A percentile compares a stretch with the other conserved stretches of the same genome.
Evolutionary conservation across 2,888 invertebrate species (phyloP).

Genomic region (Melanophora roralis): DNA sequence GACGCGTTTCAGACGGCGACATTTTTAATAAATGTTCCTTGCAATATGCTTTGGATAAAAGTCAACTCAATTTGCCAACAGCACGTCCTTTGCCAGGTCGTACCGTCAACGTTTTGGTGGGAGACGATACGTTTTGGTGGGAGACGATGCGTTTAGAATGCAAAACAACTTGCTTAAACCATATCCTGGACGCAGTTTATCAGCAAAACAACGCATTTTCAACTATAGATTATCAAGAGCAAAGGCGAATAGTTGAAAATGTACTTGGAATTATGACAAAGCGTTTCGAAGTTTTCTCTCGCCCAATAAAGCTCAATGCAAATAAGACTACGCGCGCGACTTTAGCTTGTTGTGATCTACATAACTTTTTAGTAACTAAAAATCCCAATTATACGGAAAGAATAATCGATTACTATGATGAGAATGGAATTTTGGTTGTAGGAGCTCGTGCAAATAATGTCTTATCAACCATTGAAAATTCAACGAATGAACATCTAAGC

Average conservation of each 20-base stretch:
- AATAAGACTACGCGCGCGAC: neutral
- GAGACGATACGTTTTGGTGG: slow-evolving; percentile 23
- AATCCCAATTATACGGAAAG: neutral
- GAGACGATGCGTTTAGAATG: slow-evolving; percentile 37
- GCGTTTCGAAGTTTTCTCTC: slow-evolving; percentile 8
- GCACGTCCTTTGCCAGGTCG: slow-evolving; percentile 26
- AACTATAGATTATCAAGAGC: slow-evolving; percentile 30
- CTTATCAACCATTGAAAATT: neutral
- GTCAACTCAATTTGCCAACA: slow-evolving; percentile 4
- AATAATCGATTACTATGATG: neutral
- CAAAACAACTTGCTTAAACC: slow-evolving; percentile 19
- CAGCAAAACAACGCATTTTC: slow-evolving; percentile 24
- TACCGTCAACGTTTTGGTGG: neutral
- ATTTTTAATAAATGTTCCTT: slow-evolving; percentile 22
- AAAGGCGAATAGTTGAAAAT: neutral
- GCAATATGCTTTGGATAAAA: slow-evolving; percentile 9
- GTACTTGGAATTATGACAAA: slow-evolving; percentile 22
- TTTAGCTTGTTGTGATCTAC: slow-evolving; percentile 9
- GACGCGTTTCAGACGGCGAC: slow-evolving; percentile 17
- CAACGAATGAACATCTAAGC: neutral
- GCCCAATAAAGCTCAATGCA: slow-evolving; percentile 1
- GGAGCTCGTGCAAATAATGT: neutral
- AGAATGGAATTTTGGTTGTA: neutral
- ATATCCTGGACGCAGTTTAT: slow-evolving; percentile 15
- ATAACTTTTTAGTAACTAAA: slow-evolving; percentile 11